Evolutionary conservation across 2,888 invertebrate species (phyloP).

Genomic region (Eudasyphora cyanicolor): DNA sequence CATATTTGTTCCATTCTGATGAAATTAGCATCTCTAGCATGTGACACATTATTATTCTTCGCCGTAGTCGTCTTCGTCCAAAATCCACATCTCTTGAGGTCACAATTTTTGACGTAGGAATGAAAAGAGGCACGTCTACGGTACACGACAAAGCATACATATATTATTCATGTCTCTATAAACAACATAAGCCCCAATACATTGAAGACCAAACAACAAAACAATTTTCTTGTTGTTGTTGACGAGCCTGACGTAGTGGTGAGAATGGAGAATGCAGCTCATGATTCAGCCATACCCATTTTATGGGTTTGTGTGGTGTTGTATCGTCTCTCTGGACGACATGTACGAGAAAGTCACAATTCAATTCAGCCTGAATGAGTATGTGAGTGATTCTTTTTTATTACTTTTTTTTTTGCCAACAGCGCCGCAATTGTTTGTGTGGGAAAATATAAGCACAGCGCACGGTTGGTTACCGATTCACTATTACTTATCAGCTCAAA

Average conservation of each 20-base stretch:
- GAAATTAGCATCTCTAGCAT: slow-evolving; percentile 21
- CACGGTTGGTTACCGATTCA: slow-evolving; percentile 50
- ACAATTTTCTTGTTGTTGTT: not conserved
- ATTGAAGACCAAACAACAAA: too few relatives aligned
- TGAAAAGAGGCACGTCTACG: slow-evolving; percentile 29
- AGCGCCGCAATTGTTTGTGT: slow-evolving; percentile 43
- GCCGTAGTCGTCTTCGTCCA: not conserved
- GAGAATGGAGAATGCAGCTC: slow-evolving; percentile 13
- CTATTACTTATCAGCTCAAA: slow-evolving; percentile 54
- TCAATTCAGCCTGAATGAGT: slow-evolving; percentile 52
- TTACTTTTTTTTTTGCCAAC: slow-evolving; percentile 35
- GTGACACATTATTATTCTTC: slow-evolving; percentile 24
- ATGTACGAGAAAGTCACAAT: slow-evolving; percentile 31
- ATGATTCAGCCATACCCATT: slow-evolving; percentile 48
- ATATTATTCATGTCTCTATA: not conserved
- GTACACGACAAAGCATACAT: not conserved
- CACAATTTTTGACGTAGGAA: slow-evolving; percentile 22
- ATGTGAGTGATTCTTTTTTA: slow-evolving; percentile 26
- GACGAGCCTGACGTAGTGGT: not conserved
- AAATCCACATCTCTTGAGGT: not conserved
- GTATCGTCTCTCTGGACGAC: slow-evolving; percentile 4
- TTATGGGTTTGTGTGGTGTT: not conserved
- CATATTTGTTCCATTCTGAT: slow-evolving; percentile 7
- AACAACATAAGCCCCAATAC: not conserved
- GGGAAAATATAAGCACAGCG: slow-evolving; percentile 58